Base-by-base conservation (phyloP, 2,888 invertebrate genomes). In the Tribolium freemani region DNA sequence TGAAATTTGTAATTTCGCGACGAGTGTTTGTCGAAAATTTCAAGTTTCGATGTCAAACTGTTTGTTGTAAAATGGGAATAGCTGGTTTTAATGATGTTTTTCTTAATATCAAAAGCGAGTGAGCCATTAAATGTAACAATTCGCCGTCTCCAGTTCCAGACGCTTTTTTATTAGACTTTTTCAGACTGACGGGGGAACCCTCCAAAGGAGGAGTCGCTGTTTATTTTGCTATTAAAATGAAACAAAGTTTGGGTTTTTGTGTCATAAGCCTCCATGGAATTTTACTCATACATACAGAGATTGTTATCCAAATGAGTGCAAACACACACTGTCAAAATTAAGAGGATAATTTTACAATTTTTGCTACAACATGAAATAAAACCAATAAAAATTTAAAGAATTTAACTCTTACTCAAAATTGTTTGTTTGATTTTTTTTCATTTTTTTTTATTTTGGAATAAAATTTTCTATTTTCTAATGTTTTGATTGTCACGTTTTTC, bases 51-150 rank as follows among this genome's bases (percentile, higher is more conserved):
- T 58, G 10, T n/a, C 44, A 38, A 26, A 46, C 9, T 26, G 46
- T 63, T 50, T 61, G 61, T 51, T 31, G 48, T 60, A 9, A 48
- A 63, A 51, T 63, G 38, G 30, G 44, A 63, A 51, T 31, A 16
- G 51, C 20, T 38, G 16, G 44, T 20, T 51, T 64, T 64, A 64
- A 64, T 64, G 64, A 64, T 64, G 64, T 64, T 64, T 64, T 64
- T 64, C 54, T 54, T 54, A 64, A 64, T 64, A 64, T 64, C 38
- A 53, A 64, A 54, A 64, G 53, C 16, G 54, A 63, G 50, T 13
- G 31, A 31, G 26, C 64, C 54, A 64, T 64, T 64, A 64, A 45
- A 54, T 54, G 45, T 54, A 64, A 54, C 54, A 64, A 45, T 64
- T 64, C 50, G 50, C 46, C 63, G 63, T 63, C 50, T 63, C 63